A percentile compares a stretch with the other conserved stretches of the same genome.
phyloP scores from a whole-genome alignment of 2,797 vertebrate genomes.

The Tangara arthus region DNA sequence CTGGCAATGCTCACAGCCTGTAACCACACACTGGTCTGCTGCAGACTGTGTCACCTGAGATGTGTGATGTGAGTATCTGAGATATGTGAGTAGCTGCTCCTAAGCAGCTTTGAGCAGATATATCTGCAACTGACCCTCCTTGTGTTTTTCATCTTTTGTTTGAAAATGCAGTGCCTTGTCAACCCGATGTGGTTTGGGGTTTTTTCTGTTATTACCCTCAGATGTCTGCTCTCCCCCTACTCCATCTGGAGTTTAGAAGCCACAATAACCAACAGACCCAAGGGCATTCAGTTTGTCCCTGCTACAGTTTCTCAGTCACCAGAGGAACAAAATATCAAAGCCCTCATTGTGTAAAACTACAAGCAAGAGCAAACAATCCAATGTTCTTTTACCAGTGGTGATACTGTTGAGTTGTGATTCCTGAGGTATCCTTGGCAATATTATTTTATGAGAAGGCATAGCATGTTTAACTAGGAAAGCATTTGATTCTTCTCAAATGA shows the following conservation, averaged over 20 bases:
- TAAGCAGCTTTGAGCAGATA: not conserved
- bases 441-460: not conserved
- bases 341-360: not conserved
- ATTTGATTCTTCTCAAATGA: not conserved
- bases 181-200: not conserved
- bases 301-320: not conserved
- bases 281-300: not conserved
- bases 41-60: not conserved
- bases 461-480: not conserved
- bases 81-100: not conserved
- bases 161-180: not conserved
- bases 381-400: not conserved
- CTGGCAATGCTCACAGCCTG: not conserved
- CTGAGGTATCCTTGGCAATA: not conserved
- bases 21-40: not conserved
- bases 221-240: not conserved
- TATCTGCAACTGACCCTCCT: not conserved
- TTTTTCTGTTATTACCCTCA: not conserved
- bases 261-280: not conserved
- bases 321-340: not conserved
- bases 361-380: not conserved
- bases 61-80: not conserved
- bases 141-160: not conserved
- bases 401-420: not conserved
- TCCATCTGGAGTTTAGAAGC: not conserved